These are phyloP conservation scores for Drosophila azteca DNA, from an alignment of 1,140 invertebrate genomes.

Conservation along the genomic window DNA sequence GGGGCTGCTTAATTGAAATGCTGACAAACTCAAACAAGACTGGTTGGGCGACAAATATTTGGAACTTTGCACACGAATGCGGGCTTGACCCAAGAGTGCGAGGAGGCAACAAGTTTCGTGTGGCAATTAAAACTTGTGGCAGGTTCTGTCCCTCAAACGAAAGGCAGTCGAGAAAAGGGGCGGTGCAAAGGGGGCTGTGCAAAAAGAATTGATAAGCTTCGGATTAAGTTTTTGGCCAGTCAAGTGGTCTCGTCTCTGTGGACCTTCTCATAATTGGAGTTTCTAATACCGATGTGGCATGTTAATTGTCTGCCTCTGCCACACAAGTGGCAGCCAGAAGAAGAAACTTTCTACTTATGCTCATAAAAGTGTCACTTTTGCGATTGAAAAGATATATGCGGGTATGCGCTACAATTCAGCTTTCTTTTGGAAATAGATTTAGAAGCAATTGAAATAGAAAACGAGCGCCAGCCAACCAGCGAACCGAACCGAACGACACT, in stretches of 20 bases:
- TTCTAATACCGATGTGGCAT: conserved; percentile 56
- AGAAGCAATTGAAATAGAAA: conserved; percentile 82
- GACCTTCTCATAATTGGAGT: conserved; percentile 56
- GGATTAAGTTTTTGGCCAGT: conserved; percentile 35
- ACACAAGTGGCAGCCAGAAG: conserved; percentile 13
- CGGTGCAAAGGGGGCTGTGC: not conserved
- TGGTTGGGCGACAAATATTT: conserved; percentile 50
- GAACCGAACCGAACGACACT: conserved; percentile 14
- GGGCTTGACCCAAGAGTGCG: conserved; percentile 27
- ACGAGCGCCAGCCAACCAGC: conserved; percentile 16
- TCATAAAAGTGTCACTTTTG: conserved; percentile 73
- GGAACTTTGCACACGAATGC: conserved; percentile 32
- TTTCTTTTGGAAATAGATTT: conserved; percentile 75
- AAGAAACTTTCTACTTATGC: conserved; percentile 77
- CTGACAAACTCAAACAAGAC: conserved; percentile 25
- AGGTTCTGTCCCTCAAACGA: conserved; percentile 18
- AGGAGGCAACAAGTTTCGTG: conserved; percentile 51
- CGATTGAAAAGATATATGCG: conserved; percentile 70
- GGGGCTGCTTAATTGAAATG: conserved; percentile 44
- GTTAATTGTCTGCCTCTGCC: conserved; percentile 65
- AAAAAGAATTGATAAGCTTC: conserved; percentile 31
- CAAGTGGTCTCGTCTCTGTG: conserved; percentile 16
- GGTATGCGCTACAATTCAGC: conserved; percentile 67
- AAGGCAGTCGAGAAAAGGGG: too few species aligned
- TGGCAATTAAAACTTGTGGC: conserved; percentile 70